Evolutionary conservation across 1,140 invertebrate genomes (phyloP).

Genomic region (Drosophila gunungcola): DNA sequence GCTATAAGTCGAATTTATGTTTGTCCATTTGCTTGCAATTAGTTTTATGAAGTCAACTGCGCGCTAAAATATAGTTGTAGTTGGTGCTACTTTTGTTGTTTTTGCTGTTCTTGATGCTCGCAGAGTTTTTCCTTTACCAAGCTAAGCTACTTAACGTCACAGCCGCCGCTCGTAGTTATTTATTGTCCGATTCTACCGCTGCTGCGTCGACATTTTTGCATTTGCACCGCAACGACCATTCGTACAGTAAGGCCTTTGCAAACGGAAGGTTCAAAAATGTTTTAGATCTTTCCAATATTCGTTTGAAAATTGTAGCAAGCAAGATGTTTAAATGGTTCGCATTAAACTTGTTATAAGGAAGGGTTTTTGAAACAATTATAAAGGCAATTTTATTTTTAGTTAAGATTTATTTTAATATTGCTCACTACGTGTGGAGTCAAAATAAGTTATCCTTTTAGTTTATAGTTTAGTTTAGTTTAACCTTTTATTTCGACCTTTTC

Average conservation of each 20-base stretch:
- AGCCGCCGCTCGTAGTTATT: constrained; percentile 38
- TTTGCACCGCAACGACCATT: constrained; percentile 9
- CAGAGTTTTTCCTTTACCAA: constrained; percentile 25
- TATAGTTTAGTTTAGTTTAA: no score
- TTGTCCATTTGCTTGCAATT: constrained; percentile 40
- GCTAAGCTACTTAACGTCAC: constrained; percentile 61
- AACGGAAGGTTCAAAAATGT: background rate
- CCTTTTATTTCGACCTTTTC: no score
- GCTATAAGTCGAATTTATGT: constrained; percentile 40
- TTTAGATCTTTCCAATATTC: no score
- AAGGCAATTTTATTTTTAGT: no score
- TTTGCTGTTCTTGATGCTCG: background rate
- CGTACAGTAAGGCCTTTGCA: background rate
- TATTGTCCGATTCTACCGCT: constrained; percentile 37
- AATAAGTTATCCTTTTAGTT: no score
- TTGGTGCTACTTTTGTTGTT: background rate
- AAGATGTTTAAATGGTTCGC: no score
- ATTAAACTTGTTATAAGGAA: no score
- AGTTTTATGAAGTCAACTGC: constrained; percentile 52
- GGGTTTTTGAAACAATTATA: no score
- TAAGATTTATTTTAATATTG: no score
- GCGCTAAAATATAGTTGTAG: constrained; percentile 23
- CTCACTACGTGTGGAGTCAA: no score
- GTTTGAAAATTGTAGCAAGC: no score
- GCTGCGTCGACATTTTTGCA: constrained; percentile 24